Conservation (phyloP, 2,113 vertebrate genomes). For the Ophthalmolycus amberensis region DNA sequence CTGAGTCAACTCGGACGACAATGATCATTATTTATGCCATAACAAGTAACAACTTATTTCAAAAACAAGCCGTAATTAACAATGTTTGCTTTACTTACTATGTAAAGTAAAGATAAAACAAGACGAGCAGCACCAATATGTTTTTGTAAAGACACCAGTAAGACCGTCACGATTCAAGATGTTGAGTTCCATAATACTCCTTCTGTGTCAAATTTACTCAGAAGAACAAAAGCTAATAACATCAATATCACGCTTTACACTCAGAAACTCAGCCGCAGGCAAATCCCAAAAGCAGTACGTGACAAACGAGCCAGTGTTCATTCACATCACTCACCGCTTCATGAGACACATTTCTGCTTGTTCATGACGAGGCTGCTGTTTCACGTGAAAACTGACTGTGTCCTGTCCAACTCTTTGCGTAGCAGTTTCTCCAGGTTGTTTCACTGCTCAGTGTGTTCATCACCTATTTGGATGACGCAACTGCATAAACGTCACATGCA, state of each 20-base stretch:
- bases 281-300: background rate
- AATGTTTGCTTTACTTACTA: background rate
- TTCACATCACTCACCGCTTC: background rate
- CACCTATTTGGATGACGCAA: background rate
- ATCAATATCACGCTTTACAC: slow-evolving; percentile 4
- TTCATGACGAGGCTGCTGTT: slow-evolving; percentile 8
- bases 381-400: background rate
- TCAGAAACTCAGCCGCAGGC: background rate
- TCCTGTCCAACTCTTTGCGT: slow-evolving; percentile 8
- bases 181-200: slow-evolving; percentile 11
- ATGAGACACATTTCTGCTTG: background rate
- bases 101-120: slow-evolving; percentile 17
- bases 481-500: background rate
- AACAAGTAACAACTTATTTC: background rate
- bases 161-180: slow-evolving; percentile 22
- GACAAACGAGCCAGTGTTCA: background rate
- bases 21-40: background rate
- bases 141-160: background rate
- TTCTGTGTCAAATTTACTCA: background rate
- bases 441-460: background rate
- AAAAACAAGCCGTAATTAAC: slow-evolving; percentile 19
- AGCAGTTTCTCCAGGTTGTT: background rate
- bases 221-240: background rate
- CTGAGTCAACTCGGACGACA: background rate
- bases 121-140: slow-evolving; percentile 5